phyloP scores from a whole-genome alignment of 2,113 vertebrate species.

The Nothoprocta pentlandii region DNA sequence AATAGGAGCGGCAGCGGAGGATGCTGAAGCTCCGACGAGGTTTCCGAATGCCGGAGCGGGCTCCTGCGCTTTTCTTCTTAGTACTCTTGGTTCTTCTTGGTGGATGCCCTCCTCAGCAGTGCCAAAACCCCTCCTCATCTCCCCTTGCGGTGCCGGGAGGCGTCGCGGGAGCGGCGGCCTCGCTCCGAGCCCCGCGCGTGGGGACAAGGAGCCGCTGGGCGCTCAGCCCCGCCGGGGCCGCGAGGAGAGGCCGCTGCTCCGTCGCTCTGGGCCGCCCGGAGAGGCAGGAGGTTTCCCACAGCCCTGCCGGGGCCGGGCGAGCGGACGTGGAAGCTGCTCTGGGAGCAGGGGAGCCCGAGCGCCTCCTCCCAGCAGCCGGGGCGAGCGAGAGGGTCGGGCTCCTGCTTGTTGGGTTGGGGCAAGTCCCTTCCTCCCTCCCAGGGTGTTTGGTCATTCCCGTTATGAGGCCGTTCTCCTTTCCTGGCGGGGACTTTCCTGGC shows the following conservation, averaged over 20 bases:
- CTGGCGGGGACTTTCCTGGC: background rate
- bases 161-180: too few species aligned
- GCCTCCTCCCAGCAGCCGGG: background rate
- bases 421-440: background rate
- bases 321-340: background rate
- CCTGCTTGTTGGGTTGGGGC: background rate
- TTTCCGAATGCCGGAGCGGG: background rate
- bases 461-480: background rate
- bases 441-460: background rate
- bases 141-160: background rate
- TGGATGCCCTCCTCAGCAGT: background rate
- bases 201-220: background rate
- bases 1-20: background rate
- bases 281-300: accelerated
- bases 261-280: background rate
- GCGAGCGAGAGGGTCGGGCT: background rate
- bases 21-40: constrained; percentile 13
- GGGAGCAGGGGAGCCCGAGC: background rate
- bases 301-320: background rate
- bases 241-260: accelerated
- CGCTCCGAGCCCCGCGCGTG: too few species aligned
- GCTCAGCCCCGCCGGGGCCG: too few species aligned
- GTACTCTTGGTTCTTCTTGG: background rate
- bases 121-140: background rate
- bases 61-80: background rate